These are phyloP conservation scores for Cryptocephalus primarius DNA, from an alignment of 2,888 invertebrate species.

Conservation along the genomic window DNA sequence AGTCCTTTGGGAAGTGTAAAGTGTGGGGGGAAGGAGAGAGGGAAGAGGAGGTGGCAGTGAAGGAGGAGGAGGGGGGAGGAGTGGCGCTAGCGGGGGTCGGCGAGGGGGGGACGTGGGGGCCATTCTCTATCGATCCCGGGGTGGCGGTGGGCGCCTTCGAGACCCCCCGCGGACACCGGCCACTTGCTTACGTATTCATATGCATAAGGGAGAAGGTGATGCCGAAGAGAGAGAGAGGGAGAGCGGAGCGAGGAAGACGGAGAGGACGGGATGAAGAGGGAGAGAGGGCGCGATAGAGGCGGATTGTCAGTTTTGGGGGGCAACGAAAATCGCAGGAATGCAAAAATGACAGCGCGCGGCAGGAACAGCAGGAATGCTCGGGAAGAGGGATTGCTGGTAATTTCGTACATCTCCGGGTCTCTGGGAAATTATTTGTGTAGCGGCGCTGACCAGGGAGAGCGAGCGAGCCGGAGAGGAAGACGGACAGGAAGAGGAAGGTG, in stretches of 20 bases:
- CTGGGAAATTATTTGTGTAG: no score
- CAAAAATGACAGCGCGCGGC: no score
- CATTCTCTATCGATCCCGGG: conserved; percentile 31
- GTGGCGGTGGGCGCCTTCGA: conserved; percentile 24
- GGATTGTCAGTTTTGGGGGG: background rate
- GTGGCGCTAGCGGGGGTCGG: conserved; percentile 5
- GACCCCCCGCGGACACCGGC: conserved; percentile 30
- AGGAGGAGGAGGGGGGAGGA: conserved; percentile 23
- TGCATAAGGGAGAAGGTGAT: conserved; percentile 18
- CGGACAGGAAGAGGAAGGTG: no score
- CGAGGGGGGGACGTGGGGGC: conserved; percentile 7
- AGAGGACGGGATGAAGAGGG: conserved; percentile 9
- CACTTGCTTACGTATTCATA: conserved; percentile 38
- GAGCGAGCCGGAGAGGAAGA: no score
- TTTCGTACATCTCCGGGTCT: no score
- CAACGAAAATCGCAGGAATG: background rate
- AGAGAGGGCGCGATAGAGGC: background rate
- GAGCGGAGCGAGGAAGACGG: no score
- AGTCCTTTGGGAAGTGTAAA: conserved; percentile 41
- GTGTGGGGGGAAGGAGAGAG: conserved; percentile 21
- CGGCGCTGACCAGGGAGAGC: no score
- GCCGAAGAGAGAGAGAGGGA: conserved; percentile 11
- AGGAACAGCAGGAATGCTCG: no score
- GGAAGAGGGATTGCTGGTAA: no score
- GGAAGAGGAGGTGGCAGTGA: background rate